A percentile compares a stretch with the other conserved stretches of the same genome.
Conservation (phyloP, 2,797 vertebrate species). For the Poeciliopsis turneri region DNA sequence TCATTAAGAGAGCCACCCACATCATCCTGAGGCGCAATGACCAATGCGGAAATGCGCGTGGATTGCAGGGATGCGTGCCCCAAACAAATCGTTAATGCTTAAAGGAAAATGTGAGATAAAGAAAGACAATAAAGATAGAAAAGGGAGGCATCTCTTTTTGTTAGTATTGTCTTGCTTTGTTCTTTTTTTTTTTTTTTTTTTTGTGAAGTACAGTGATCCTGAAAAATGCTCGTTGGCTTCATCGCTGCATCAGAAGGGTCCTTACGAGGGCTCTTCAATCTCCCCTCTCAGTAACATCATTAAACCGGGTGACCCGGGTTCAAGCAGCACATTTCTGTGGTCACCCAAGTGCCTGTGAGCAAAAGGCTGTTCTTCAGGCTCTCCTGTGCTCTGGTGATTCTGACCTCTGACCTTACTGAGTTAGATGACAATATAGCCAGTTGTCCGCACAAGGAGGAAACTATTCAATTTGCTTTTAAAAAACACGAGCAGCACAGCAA, state of each 20-base stretch:
- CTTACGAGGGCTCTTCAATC: conserved; percentile 61
- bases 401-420: conserved; percentile 54
- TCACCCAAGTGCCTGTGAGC: conserved; percentile 51
- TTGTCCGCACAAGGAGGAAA: not conserved
- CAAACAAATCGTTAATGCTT: conserved; percentile 75
- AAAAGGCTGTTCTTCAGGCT: conserved; percentile 28
- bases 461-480: conserved; percentile 2
- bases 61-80: conserved; percentile 63
- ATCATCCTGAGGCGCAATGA: conserved; percentile 74
- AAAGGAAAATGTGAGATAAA: conserved; percentile 57
- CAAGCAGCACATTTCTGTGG: conserved; percentile 54
- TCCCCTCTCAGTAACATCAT: conserved; percentile 62
- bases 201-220: conserved; percentile 70
- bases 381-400: conserved; percentile 22
- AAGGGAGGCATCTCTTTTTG: conserved; percentile 20
- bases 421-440: not conserved
- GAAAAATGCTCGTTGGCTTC: conserved; percentile 67
- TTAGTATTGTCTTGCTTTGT: conserved; percentile 39
- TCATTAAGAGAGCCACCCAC: conserved; percentile 74
- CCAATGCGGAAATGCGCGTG: conserved; percentile 73
- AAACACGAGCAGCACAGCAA: not conserved
- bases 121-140: conserved; percentile 30
- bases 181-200: conserved; percentile 11
- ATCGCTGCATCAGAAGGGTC: conserved; percentile 57
- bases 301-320: conserved; percentile 56